Evolutionary conservation across 2,888 invertebrate species (phyloP), one percentile per base, ranked within the genome.

Genomic region (Saturnia pavonia): DNA sequence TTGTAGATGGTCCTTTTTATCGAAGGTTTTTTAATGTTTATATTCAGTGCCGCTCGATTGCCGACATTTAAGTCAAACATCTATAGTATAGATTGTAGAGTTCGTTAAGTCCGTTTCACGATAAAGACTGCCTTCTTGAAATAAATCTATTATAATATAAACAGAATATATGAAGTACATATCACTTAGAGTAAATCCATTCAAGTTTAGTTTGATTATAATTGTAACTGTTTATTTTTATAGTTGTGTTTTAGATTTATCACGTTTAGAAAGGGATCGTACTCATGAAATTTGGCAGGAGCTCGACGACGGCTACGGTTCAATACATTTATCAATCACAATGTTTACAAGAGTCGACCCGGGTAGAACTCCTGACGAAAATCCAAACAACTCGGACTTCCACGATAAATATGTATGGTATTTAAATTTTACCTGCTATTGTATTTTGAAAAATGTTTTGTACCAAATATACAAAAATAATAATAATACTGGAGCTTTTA

Each of bases 281-380:
- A 91, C 92, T 0, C 92, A 92, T 66, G 90, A 92, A 57, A 81
- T 92, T 34, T 91, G 90, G 89, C 85, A 87, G 72, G 75, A 84
- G 9, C 73, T 94, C 45, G 91, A 91, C 48, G 88, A 88, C 40
- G 90, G 88, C 0, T 92, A 85, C 43, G 93, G 92, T 6, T 79
- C 80, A 0, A 70, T 93, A 42, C 91, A 92, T 75, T 74, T 92
- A 19, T 87, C 90, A 0, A 79, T 92, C 0, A 92, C 92, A 0
- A 83, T 92, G 79, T 92, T 91, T 74, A 78, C 83, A 7, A 79
- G 85, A 19, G 80, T 80, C 1, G 79, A 76, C 16, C 42, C 69
- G 25, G 60, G 75, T 1, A 34, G 68, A 69, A 73, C 70, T 0
- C 45, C 40, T 9, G 51, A 60, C 7, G 25, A 19, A n/a, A 12